Evolutionary conservation across 2,797 vertebrate species (phyloP).

Genomic region (Ptychadena robeensis): DNA sequence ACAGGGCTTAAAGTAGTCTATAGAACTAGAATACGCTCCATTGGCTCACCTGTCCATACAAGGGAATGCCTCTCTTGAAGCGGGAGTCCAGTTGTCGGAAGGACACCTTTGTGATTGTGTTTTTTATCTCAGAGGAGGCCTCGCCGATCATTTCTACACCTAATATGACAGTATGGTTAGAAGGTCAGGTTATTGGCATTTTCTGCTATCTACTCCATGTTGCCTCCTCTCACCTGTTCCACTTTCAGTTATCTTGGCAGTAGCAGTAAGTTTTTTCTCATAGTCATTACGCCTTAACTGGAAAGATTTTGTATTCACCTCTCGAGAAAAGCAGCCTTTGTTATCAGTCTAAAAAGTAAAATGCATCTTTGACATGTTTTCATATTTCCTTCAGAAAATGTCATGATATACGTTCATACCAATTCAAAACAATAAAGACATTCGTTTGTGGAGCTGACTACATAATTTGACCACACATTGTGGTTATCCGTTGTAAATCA

Average conservation of each 20-base stretch:
- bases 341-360: slow-evolving; percentile 63
- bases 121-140: slow-evolving; percentile 35
- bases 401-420: not conserved
- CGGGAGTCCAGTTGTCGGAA: slow-evolving; percentile 48
- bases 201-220: not conserved
- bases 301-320: slow-evolving; percentile 68
- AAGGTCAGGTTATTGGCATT: not conserved
- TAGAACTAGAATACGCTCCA: no score
- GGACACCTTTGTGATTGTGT: slow-evolving; percentile 33
- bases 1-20: not conserved
- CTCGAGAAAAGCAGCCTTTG: slow-evolving; percentile 70
- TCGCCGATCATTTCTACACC: slow-evolving; percentile 40
- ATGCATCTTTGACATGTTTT: not conserved
- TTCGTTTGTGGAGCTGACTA: no score
- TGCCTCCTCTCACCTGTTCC: slow-evolving; percentile 71
- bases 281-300: slow-evolving; percentile 71
- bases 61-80: slow-evolving; percentile 46
- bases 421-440: not conserved
- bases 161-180: slow-evolving; percentile 37
- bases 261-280: slow-evolving; percentile 64
- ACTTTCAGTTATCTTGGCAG: slow-evolving; percentile 68
- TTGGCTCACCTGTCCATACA: slow-evolving; percentile 51
- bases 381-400: not conserved
- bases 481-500: no score
- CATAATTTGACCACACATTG: no score